Evolutionary conservation across 2,797 vertebrate species (phyloP).

Genomic region (Lagorchestes hirsutus): DNA sequence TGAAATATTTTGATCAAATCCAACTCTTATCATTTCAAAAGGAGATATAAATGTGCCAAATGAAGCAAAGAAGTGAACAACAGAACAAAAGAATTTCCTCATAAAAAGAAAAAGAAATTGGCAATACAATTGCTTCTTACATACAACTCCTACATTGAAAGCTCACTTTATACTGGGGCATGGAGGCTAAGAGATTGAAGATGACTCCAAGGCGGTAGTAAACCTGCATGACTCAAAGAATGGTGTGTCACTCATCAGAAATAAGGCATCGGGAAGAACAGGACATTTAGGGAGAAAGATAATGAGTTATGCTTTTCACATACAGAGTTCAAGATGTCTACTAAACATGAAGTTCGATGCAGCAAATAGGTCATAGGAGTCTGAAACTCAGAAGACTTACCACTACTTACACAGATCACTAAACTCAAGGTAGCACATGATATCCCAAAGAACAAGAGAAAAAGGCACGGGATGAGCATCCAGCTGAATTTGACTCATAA

Average conservation of each 20-base stretch:
- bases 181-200: background rate
- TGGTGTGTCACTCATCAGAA: background rate
- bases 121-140: background rate
- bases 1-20: background rate
- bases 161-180: background rate
- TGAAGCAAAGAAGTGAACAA: background rate
- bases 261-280: background rate
- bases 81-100: background rate
- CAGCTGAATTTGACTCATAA: background rate
- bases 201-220: background rate
- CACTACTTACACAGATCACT: background rate
- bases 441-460: no score
- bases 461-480: no score
- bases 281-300: background rate
- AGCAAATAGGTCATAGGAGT: background rate
- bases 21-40: background rate
- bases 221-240: background rate
- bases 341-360: background rate
- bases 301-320: background rate
- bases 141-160: background rate
- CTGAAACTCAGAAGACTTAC: background rate
- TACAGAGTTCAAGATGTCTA: background rate
- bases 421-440: background rate
- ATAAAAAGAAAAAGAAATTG: background rate
- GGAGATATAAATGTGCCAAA: background rate